Evolutionary conservation across 2,797 vertebrate genomes (phyloP), one percentile per base, ranked within the genome.

Genomic region (Podargus strigoides): DNA sequence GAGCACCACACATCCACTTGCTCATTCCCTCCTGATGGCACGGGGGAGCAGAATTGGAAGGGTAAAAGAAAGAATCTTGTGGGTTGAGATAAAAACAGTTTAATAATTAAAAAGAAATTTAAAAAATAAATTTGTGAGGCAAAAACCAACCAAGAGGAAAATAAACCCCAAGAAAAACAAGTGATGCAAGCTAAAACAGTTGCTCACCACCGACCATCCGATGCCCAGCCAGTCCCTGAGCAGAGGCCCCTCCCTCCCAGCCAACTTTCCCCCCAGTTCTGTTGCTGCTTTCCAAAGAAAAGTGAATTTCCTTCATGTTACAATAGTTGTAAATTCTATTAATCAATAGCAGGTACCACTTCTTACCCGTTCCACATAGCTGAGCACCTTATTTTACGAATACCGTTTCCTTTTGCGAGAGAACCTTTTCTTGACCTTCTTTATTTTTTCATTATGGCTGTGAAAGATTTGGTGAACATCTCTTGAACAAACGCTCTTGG

Each of bases 201-300:
- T 42, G 22, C 42, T 78, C 36, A 3, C 7, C 32, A 27, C 42
- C 26, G 32, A 9, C 52, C 0, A 0, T 21, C 44, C 0, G 1
- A 32, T 58, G 36, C 26, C 16, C 21, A 62, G 64, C 13, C 49
- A 27, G 74, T 47, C 6, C 0, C 30, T 0, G 18, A 63, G 49
- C 23, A 41, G 32, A 1, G 7, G 12, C 20, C 19, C 13, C 34
- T 30, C 20, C 21, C 2, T n/a, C n/a, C n/a, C n/a, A n/a, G 1
- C 20, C 30, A 41, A 2, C 42, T n/a, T 11, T 30, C 26, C 13
- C 8, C 36, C 20, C 1, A 9, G n/a, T n/a, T n/a, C n/a, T n/a
- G n/a, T n/a, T n/a, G n/a, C n/a, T n/a, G n/a, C n/a, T n/a, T n/a
- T 52, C 15, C 50, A 36, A 41, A 46, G 39, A 74, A 50, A 56